These are phyloP conservation scores for Platorchestia sp. DNA, from an alignment of 1,140 invertebrate genomes.

Conservation along the genomic window DNA sequence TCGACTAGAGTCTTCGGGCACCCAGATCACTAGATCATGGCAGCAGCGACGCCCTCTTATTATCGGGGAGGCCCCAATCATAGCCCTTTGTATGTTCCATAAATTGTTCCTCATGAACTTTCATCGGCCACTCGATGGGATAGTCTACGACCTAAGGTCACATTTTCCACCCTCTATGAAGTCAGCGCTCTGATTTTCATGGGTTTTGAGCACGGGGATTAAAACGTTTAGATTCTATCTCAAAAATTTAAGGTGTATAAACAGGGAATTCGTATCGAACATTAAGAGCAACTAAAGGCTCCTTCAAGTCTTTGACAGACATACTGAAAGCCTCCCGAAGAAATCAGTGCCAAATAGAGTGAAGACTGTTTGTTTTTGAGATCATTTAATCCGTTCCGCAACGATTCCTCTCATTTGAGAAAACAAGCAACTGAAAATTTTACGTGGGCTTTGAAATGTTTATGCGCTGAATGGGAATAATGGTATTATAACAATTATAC, in stretches of 20 bases:
- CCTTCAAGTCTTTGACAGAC: neutral
- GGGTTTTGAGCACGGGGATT: neutral
- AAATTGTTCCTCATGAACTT: slow-evolving; percentile 36
- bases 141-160: slow-evolving; percentile 4
- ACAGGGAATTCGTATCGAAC: neutral
- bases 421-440: neutral
- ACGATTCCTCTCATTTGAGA: neutral
- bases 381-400: neutral
- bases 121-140: neutral
- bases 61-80: slow-evolving; percentile 50
- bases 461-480: neutral
- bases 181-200: slow-evolving; percentile 31
- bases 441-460: neutral
- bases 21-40: slow-evolving; percentile 35
- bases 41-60: neutral
- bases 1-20: slow-evolving; percentile 30
- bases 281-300: neutral
- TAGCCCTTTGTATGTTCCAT: slow-evolving; percentile 37
- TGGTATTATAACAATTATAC: neutral
- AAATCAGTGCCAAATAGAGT: neutral
- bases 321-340: neutral
- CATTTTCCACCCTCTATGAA: neutral
- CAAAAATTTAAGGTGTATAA: slow-evolving; percentile 10
- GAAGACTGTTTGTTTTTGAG: neutral
- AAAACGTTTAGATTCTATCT: slow-evolving; percentile 50